Percentiles rank a stretch among this genome's conserved stretches.
These are phyloP conservation scores for Leptinotarsa juncta DNA, from an alignment of 2,888 invertebrate genomes.

Conservation along the genomic window DNA sequence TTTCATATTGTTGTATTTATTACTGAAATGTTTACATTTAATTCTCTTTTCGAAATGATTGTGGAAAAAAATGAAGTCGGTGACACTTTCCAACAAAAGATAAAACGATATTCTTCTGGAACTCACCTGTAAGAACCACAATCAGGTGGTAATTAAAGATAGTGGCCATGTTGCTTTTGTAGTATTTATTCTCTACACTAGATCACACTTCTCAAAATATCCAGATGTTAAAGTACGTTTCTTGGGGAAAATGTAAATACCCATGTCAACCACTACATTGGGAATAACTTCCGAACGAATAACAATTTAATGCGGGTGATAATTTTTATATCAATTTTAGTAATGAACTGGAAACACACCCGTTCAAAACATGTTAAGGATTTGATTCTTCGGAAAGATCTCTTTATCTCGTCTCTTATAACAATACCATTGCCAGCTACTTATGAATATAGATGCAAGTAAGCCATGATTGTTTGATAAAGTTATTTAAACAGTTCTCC, in stretches of 20 bases:
- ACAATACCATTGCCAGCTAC: background rate
- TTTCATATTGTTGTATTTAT: no score
- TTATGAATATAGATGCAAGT: background rate
- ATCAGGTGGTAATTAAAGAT: constrained; percentile 2
- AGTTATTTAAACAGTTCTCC: background rate
- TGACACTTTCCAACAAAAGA: no score
- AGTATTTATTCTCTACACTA: background rate
- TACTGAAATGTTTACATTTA: no score
- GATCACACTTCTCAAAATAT: background rate
- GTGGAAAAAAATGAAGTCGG: no score
- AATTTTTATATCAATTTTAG: background rate
- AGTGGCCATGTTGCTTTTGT: background rate
- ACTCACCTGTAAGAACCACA: constrained; percentile 7
- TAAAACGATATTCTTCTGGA: no score
- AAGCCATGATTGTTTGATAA: background rate
- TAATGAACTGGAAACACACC: background rate
- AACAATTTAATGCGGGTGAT: background rate
- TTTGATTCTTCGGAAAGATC: background rate
- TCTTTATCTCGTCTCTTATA: background rate
- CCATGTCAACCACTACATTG: background rate
- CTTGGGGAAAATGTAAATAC: no score
- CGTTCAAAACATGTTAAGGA: background rate
- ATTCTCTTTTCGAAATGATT: no score
- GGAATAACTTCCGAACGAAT: background rate
- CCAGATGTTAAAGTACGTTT: no score